Conservation (phyloP, 2,888 invertebrate genomes). For the Sarcophaga rosellei region DNA sequence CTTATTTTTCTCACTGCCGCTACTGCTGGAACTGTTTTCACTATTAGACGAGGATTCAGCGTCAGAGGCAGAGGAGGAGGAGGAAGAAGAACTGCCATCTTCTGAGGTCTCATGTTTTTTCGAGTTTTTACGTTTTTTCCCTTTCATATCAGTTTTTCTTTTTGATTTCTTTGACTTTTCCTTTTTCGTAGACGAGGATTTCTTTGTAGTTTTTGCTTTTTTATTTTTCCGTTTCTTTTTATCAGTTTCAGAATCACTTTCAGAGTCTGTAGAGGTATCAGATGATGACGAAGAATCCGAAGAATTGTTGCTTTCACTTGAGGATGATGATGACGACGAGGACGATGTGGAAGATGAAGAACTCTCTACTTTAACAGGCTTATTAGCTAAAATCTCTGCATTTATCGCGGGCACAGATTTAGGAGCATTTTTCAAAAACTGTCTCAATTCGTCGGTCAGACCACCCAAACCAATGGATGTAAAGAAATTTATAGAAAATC, state of each 20-base stretch:
- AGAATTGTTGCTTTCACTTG: conserved; percentile 65
- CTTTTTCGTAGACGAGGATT: conserved; percentile 53
- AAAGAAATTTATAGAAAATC: conserved; percentile 99
- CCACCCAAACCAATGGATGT: conserved; percentile 98
- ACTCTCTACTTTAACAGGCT: conserved; percentile 68
- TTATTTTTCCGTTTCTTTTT: conserved; percentile 63
- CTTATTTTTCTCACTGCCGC: conserved; percentile 62
- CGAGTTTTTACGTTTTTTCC: conserved; percentile 67
- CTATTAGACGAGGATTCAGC: conserved; percentile 67
- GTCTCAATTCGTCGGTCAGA: conserved; percentile 94
- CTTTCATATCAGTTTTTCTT: conserved; percentile 65
- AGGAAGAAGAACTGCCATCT: not conserved
- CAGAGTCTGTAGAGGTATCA: conserved; percentile 68
- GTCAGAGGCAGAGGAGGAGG: conserved; percentile 39
- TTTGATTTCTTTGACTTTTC: conserved; percentile 64
- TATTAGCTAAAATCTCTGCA: conserved; percentile 77
- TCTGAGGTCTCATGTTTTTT: conserved; percentile 48
- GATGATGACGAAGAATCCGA: conserved; percentile 68
- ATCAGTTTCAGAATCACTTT: conserved; percentile 70
- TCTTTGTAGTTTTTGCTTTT: conserved; percentile 60
- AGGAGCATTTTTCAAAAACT: conserved; percentile 88
- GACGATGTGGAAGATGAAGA: conserved; percentile 69
- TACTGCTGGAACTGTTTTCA: conserved; percentile 62
- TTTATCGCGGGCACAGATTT: conserved; percentile 79
- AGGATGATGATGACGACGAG: conserved; percentile 62